These are phyloP conservation scores for Silurus aristotelis DNA, from an alignment of 2,797 vertebrate species.

Conservation along the genomic window DNA sequence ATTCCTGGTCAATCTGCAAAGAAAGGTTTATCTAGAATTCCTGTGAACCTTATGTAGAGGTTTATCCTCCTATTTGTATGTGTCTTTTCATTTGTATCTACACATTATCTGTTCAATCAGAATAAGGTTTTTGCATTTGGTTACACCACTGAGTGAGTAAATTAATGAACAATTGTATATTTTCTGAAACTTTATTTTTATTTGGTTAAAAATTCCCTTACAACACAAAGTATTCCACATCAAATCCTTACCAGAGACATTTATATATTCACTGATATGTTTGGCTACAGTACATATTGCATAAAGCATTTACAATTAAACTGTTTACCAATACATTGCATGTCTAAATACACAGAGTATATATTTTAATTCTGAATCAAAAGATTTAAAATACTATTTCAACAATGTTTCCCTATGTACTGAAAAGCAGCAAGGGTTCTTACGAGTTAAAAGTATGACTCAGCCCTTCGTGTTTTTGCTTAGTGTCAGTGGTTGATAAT, in stretches of 20 bases:
- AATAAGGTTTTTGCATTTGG: neutral
- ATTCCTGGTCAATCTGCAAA: neutral
- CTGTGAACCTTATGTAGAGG: too few species aligned
- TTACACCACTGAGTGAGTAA: neutral
- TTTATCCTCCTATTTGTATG: too few species aligned
- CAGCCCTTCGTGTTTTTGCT: slow-evolving; percentile 28
- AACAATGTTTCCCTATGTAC: neutral
- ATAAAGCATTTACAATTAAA: slow-evolving; percentile 20
- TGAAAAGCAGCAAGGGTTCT: slow-evolving; percentile 16
- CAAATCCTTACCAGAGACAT: slow-evolving; percentile 37
- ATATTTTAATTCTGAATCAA: neutral
- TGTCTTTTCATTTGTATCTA: too few species aligned
- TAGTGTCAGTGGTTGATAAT: slow-evolving; percentile 39
- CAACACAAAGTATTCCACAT: slow-evolving; percentile 4
- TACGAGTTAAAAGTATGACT: slow-evolving; percentile 1
- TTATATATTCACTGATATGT: neutral
- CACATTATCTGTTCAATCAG: neutral
- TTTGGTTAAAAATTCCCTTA: slow-evolving; percentile 18
- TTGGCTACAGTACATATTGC: slow-evolving; percentile 39
- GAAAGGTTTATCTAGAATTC: neutral
- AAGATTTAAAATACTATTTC: neutral
- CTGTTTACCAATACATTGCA: slow-evolving; percentile 10
- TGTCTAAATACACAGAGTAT: neutral
- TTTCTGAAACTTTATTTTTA: slow-evolving; percentile 9
- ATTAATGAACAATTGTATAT: neutral